Evolutionary conservation across 2,113 vertebrate species (phyloP).

Genomic region (Rhinogobius similis): DNA sequence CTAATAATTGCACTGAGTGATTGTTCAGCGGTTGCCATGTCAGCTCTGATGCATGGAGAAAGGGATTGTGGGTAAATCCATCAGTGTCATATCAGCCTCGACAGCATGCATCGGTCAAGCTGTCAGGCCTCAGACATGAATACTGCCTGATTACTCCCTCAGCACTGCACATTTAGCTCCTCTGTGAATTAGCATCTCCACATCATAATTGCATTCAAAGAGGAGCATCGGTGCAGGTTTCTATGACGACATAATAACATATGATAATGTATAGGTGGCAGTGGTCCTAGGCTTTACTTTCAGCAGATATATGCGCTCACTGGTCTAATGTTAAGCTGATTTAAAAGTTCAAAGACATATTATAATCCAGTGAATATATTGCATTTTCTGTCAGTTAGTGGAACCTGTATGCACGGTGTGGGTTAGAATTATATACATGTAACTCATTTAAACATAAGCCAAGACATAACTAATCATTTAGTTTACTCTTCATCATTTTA

Average conservation of each 20-base stretch:
- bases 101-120: slow-evolving; percentile 68
- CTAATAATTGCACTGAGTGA: slow-evolving; percentile 37
- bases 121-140: slow-evolving; percentile 65
- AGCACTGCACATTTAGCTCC: slow-evolving; percentile 45
- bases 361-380: background rate
- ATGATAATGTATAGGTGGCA: slow-evolving; percentile 3
- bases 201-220: slow-evolving; percentile 62
- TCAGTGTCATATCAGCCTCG: slow-evolving; percentile 62
- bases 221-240: slow-evolving; percentile 44
- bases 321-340: background rate
- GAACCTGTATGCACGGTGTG: too few species aligned
- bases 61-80: slow-evolving; percentile 72
- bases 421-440: background rate
- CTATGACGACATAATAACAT: slow-evolving; percentile 31
- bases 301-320: background rate
- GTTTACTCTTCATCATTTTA: too few species aligned
- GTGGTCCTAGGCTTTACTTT: background rate
- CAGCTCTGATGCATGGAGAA: slow-evolving; percentile 60
- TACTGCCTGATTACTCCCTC: slow-evolving; percentile 66
- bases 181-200: slow-evolving; percentile 62
- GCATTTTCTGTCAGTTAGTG: background rate
- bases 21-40: slow-evolving; percentile 42
- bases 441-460: background rate
- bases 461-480: background rate
- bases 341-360: slow-evolving; percentile 5